Percentiles rank a stretch among this genome's conserved stretches.
phyloP scores from a whole-genome alignment of 2,888 invertebrate genomes.

The Dolomedes plantarius region DNA sequence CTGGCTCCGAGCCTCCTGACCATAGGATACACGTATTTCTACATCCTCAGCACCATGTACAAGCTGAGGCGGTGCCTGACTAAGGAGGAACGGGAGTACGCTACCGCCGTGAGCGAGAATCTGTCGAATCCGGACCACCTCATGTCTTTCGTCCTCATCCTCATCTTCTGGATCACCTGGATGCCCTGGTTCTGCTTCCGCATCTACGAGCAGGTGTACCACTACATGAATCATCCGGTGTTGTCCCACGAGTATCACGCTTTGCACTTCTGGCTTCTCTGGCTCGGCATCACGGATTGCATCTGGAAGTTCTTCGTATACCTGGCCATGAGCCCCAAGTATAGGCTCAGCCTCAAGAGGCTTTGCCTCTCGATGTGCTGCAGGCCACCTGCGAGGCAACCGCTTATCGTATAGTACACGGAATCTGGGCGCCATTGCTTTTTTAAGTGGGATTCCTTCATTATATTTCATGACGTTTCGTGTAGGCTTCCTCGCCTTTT shows the following conservation, averaged over 20 bases:
- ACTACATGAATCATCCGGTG: slow-evolving; percentile 69
- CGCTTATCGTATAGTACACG: slow-evolving; percentile 53
- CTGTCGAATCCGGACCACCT: slow-evolving; percentile 95
- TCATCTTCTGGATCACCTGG: slow-evolving; percentile 96
- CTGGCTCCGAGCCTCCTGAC: slow-evolving; percentile 97
- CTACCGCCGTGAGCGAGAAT: slow-evolving; percentile 92
- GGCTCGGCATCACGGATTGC: slow-evolving; percentile 95
- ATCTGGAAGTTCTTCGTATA: slow-evolving; percentile 96
- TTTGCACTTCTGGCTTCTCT: slow-evolving; percentile 93
- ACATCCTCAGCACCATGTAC: slow-evolving; percentile 95
- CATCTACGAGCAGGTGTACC: slow-evolving; percentile 82
- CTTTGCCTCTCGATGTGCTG: slow-evolving; percentile 93
- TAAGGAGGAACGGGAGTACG: slow-evolving; percentile 88
- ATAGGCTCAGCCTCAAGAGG: slow-evolving; percentile 90
- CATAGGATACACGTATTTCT: slow-evolving; percentile 94
- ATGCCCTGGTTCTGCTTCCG: slow-evolving; percentile 90
- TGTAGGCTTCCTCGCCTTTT: not conserved
- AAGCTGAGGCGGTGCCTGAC: slow-evolving; percentile 80
- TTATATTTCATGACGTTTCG: not conserved
- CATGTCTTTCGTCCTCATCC: slow-evolving; percentile 94
- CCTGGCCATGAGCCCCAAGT: slow-evolving; percentile 92
- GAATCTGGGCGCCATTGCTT: not conserved
- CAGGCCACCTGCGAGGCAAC: slow-evolving; percentile 77
- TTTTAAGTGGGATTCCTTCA: not conserved
- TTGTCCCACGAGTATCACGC: slow-evolving; percentile 80